phyloP scores from a whole-genome alignment of 2,113 vertebrate genomes.

The Orthonyx spaldingii region DNA sequence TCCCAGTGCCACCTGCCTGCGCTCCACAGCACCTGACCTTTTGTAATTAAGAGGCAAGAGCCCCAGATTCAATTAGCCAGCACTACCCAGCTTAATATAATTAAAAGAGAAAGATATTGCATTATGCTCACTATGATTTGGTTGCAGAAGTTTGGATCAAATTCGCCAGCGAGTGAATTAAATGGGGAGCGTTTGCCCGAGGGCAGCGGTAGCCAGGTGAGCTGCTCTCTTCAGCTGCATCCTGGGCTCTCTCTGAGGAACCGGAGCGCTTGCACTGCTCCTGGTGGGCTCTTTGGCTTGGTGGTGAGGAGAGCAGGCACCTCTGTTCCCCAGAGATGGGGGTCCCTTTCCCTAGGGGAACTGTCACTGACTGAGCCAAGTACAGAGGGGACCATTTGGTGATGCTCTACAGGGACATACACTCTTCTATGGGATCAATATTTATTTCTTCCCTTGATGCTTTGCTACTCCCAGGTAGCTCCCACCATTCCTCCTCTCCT shows the following conservation, averaged over 20 bases:
- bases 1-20: neutral
- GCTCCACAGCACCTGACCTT: neutral
- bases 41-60: constrained; percentile 17
- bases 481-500: neutral
- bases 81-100: neutral
- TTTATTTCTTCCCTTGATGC: neutral
- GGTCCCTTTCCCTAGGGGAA: neutral
- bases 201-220: neutral
- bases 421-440: accelerated
- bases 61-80: constrained; percentile 35
- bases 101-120: constrained; percentile 8
- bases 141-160: constrained; percentile 29
- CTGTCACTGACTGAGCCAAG: accelerated
- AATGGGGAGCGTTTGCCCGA: neutral
- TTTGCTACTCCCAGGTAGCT: neutral
- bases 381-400: accelerated
- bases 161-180: constrained; percentile 4
- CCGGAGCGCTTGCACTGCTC: accelerated
- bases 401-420: neutral
- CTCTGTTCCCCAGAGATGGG: neutral
- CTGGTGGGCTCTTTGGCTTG: accelerated
- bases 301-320: neutral
- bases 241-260: accelerated
- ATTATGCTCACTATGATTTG: constrained; percentile 10
- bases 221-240: neutral